Evolutionary conservation across 2,888 invertebrate species (phyloP).

Genomic region (Callyntrura sp.): DNA sequence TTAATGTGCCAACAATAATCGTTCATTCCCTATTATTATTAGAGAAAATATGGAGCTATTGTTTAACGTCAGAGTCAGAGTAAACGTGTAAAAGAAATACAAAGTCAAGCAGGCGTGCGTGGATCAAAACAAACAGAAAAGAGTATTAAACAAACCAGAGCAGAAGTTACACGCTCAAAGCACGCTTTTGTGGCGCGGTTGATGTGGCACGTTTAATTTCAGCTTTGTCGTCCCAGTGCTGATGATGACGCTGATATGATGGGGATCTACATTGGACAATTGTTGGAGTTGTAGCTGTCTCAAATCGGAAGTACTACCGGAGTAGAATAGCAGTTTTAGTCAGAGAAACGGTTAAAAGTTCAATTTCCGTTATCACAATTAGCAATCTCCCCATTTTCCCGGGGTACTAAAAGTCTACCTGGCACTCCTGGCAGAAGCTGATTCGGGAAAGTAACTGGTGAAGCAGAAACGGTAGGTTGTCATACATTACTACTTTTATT

Average conservation of each 20-base stretch:
- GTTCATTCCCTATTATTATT: slow-evolving; percentile 43
- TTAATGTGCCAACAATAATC: slow-evolving; percentile 59
- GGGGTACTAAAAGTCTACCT: slow-evolving; percentile 24
- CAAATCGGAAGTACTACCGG: neutral
- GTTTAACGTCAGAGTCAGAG: neutral
- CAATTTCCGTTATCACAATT: slow-evolving; percentile 63
- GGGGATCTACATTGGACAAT: slow-evolving; percentile 11
- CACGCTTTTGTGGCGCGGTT: neutral
- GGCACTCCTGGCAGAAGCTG: neutral
- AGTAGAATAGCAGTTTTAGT: neutral
- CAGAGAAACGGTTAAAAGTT: slow-evolving; percentile 54
- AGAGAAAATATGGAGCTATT: neutral
- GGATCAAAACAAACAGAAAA: neutral
- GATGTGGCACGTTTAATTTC: slow-evolving; percentile 31
- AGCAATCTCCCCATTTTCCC: slow-evolving; percentile 58
- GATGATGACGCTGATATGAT: slow-evolving; percentile 13
- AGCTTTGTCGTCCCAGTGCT: neutral
- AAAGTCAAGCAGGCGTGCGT: neutral
- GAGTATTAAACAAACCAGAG: neutral
- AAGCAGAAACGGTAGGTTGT: neutral
- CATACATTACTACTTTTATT: slow-evolving; percentile 1
- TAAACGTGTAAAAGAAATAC: neutral
- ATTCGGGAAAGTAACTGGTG: neutral
- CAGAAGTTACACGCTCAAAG: slow-evolving; percentile 1
- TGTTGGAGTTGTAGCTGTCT: slow-evolving; percentile 20